Percentiles rank a stretch among this genome's conserved stretches.
These are phyloP conservation scores for Synaphobranchus kaupii DNA, from an alignment of 2,797 vertebrate genomes.

Conservation along the genomic window DNA sequence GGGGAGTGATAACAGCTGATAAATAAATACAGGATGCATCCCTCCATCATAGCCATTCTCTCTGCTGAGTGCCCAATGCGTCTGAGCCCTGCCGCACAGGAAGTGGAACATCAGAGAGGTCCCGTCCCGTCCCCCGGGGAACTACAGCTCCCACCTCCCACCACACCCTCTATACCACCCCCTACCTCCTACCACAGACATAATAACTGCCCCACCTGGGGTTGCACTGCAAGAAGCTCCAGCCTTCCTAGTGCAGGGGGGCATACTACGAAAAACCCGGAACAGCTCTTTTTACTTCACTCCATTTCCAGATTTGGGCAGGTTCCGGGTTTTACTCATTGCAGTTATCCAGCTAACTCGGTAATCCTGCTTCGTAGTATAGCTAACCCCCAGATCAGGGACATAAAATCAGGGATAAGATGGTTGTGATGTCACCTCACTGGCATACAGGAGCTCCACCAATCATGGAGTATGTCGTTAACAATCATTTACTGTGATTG, in stretches of 20 bases:
- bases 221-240: not conserved
- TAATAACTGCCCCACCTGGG: not conserved
- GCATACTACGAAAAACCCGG: no score
- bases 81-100: not conserved
- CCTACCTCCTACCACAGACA: not conserved
- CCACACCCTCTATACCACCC: not conserved
- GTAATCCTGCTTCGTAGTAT: no score
- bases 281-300: no score
- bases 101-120: not conserved
- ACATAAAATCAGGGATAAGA: no score
- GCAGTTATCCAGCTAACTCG: no score
- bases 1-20: not conserved
- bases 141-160: not conserved
- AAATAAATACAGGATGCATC: constrained; percentile 25
- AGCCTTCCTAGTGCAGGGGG: not conserved
- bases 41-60: not conserved
- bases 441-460: no score
- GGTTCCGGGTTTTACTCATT: no score
- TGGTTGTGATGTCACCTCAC: no score
- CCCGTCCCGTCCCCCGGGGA: not conserved
- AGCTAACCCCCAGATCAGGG: no score
- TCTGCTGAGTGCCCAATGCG: not conserved
- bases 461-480: no score
- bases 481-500: no score
- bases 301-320: no score